Evolutionary conservation across 2,797 vertebrate species (phyloP), one percentile per base, ranked within the genome.

Genomic region (Sparidentex hasta): DNA sequence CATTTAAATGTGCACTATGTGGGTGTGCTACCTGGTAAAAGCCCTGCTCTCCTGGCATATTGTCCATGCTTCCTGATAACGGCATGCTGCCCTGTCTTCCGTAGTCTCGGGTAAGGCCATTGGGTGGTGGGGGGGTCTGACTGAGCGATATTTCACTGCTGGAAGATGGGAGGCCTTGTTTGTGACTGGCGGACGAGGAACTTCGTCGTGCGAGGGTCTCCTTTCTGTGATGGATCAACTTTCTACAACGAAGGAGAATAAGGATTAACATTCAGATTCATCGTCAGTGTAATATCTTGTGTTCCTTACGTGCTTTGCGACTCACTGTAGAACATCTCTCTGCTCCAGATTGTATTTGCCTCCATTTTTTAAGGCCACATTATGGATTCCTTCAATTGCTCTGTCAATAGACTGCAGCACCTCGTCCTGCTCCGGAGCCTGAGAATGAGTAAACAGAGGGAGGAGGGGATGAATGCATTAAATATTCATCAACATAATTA

Each of bases 311-410:
- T 29, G 11, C 4, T 20, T 66, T 20, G 51, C 2, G 1, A 96
- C 98, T 97, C 90, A 99, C 98, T 99, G 98, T 11, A 99, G 95
- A 65, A 99, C 96, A 57, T 99, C 98, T 16, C 98, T 96, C 93
- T 99, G 98, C 72, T 99, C 98, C 90, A 99, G 94, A 90, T 99
- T 99, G 94, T 99, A 99, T 94, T 98, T 99, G 48, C 98, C 98
- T 18, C 96, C 97, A 1, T 98, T 98, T 70, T 97, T 97, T 96
- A 99, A 97, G 85, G 98, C 98, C 0, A 97, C 96, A 2, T 99
- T 99, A 91, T 99, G 98, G 86, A 99, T 97, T 23, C 97, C 97
- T 89, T 99, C 98, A 0, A 99, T 99, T 4, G 98, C 98, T 73
- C 97, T 94, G 92, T 99, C 98, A 41, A 99, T 98, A 7, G 98